Evolutionary conservation across 2,888 invertebrate genomes (phyloP), one percentile per base, ranked within the genome.

Genomic region (Idaea aversata): DNA sequence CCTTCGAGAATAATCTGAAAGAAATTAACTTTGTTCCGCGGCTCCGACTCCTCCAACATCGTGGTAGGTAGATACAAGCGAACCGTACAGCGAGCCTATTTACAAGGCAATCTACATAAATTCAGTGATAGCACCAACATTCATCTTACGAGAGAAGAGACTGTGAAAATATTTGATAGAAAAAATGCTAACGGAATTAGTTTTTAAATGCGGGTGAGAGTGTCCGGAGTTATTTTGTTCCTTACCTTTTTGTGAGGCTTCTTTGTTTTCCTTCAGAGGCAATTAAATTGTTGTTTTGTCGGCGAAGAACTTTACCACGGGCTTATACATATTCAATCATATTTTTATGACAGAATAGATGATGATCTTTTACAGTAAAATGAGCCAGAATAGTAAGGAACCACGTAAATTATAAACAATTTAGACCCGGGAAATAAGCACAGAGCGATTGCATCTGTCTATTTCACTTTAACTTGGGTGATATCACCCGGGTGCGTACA

Each of bases 51-150:
- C 47, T 47, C 36, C 47, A 13, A 10, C 47, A 13, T 2, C 47
- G 47, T 3, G 25, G 25, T 25, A 25, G 25, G 25, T 25, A 25
- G 2, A 1, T 25, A 25, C 25, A 25, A 25, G 25, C 25, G 25
- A 25, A 25, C 25, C 25, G 25, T 25, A 25, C 47, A 47, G 7
- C 47, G 13, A 47, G 47, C 47, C 65, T 67, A 70, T 70, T 70
- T 67, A 67, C 69, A 67, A 66, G 65, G 65, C 64, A 67, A 70
- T 70, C 67, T 70, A 67, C 69, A 70, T 70, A 67, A 67, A 70
- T 69, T 69, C 64, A 15, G 25, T 59, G 59, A 59, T 59, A 59
- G 34, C 59, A 34, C 59, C 59, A 59, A 59, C 59, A 59, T 59
- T 59, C 59, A 59, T 59, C 59, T 59, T 59, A 10, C 34, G 59